Evolutionary conservation across 1,140 invertebrate genomes (phyloP).

Genomic region (Capitella teleta): DNA sequence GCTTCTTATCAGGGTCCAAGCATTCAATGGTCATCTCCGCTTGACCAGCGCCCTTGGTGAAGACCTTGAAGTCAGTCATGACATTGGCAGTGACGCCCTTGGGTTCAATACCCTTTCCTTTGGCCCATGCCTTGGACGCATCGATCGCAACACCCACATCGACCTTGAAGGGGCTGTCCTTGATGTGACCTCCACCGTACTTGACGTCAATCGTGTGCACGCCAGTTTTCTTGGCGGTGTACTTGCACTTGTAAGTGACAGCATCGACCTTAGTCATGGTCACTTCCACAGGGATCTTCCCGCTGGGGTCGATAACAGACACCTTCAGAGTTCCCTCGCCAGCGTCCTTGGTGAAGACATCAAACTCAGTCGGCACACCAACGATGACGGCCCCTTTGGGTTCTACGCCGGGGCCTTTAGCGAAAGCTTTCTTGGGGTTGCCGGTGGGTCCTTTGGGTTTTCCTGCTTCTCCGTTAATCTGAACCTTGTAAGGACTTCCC

Average conservation of each 20-base stretch:
- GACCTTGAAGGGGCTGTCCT: constrained; percentile 47
- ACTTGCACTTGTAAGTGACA: constrained; percentile 29
- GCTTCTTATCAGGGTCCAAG: constrained; percentile 21
- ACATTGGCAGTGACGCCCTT: constrained; percentile 73
- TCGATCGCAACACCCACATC: constrained; percentile 57
- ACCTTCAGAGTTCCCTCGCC: constrained; percentile 69
- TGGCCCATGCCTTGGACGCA: constrained; percentile 42
- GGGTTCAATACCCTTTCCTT: constrained; percentile 70
- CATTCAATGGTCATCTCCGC: constrained; percentile 65
- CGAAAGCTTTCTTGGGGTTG: constrained; percentile 39
- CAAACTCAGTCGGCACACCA: constrained; percentile 72
- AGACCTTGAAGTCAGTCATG: constrained; percentile 69
- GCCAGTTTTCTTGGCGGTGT: constrained; percentile 69
- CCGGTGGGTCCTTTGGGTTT: no score
- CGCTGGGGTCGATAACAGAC: constrained; percentile 46
- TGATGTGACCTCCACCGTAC: constrained; percentile 49
- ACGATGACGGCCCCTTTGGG: constrained; percentile 70
- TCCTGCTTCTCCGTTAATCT: no score
- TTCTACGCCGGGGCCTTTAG: constrained; percentile 68
- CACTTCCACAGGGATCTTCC: constrained; percentile 32
- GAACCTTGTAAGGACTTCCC: no score
- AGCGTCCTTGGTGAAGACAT: constrained; percentile 70
- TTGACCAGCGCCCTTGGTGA: constrained; percentile 75
- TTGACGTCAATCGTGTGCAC: constrained; percentile 92
- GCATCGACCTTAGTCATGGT: constrained; percentile 23